Conservation (phyloP, 2,888 invertebrate genomes). For the Peribatodes rhomboidaria region DNA sequence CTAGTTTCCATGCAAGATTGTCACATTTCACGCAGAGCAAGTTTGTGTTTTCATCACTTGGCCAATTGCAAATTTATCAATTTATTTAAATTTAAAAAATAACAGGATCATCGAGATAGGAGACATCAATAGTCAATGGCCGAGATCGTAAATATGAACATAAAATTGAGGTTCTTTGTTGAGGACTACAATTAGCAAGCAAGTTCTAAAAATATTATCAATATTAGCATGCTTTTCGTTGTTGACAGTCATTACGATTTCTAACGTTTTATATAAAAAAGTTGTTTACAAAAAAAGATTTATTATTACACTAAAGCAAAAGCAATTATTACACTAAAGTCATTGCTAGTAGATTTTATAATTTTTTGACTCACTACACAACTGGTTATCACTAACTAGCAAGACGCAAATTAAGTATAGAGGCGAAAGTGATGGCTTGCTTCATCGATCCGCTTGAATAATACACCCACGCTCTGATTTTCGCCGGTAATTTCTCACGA, state of each 20-base stretch:
- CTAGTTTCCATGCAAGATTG: slow-evolving; percentile 33
- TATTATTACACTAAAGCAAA: no score
- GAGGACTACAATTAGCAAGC: no score
- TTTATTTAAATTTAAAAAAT: background rate
- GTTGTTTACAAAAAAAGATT: no score
- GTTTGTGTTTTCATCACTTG: slow-evolving; percentile 1
- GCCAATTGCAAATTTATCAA: background rate
- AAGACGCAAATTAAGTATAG: slow-evolving; percentile 21
- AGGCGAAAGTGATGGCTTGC: slow-evolving; percentile 80
- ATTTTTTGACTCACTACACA: background rate
- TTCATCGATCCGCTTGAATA: slow-evolving; percentile 75
- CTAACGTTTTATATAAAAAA: no score
- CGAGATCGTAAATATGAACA: no score
- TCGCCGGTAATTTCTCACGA: slow-evolving; percentile 76
- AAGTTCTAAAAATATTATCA: no score
- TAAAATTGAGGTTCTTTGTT: no score
- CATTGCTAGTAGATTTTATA: background rate
- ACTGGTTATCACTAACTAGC: background rate
- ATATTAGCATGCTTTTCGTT: background rate
- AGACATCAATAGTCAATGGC: no score
- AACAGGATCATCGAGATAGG: background rate
- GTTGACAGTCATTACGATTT: no score
- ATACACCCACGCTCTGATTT: slow-evolving; percentile 83
- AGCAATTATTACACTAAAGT: no score
- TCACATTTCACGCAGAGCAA: background rate